Percentiles rank a stretch among this genome's conserved stretches.
Conservation (phyloP, 2,113 vertebrate species). For the Copsychus sechellarum region DNA sequence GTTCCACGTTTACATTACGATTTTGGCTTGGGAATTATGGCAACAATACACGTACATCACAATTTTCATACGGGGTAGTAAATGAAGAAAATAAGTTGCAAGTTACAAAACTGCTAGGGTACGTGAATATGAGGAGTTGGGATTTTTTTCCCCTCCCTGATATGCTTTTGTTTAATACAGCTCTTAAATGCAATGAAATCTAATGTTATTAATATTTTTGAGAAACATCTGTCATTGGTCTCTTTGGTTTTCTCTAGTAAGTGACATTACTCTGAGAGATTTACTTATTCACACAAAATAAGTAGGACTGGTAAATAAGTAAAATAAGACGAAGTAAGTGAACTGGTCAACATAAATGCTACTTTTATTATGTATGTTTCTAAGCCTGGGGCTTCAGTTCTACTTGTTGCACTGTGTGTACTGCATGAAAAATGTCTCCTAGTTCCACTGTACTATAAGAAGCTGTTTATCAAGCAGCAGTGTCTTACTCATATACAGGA, state of each 20-base stretch:
- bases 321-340: not conserved
- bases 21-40: not conserved
- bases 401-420: rapidly evolving
- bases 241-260: not conserved
- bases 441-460: not conserved
- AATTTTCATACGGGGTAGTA: not conserved
- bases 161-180: not conserved
- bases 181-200: not conserved
- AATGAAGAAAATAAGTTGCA: not conserved
- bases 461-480: not conserved
- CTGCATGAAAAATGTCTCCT: not conserved
- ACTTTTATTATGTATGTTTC: not conserved
- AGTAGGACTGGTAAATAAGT: too few species aligned
- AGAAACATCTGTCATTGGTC: not conserved
- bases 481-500: not conserved
- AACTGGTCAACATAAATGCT: not conserved
- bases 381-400: not conserved
- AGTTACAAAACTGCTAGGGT: rapidly evolving
- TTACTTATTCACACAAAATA: not conserved
- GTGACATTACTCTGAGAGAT: not conserved
- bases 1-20: not conserved
- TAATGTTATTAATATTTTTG: not conserved
- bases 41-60: not conserved
- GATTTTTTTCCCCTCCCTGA: rapidly evolving
- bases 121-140: rapidly evolving